A percentile compares a stretch with the other conserved stretches of the same genome.
Conservation (phyloP, 2,888 invertebrate species). For the Dryomyza anilis region DNA sequence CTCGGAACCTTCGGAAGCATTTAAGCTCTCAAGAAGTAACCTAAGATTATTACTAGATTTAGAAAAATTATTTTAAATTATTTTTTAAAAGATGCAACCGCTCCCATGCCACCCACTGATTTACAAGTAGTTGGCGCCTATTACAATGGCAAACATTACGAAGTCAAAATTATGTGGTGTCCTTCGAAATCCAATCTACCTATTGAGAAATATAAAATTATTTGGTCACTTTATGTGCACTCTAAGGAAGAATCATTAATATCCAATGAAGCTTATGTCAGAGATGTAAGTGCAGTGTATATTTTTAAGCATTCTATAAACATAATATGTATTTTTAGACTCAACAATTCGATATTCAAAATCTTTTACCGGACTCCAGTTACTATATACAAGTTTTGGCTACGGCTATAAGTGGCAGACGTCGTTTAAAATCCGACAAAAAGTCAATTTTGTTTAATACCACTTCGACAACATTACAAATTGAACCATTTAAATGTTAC, state of each 20-base stretch:
- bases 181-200: constrained; percentile 75
- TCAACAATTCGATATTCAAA: constrained; percentile 69
- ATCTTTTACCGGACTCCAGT: constrained; percentile 71
- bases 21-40: constrained; percentile 57
- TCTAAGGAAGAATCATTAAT: constrained; percentile 61
- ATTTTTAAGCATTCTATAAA: background rate
- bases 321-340: constrained; percentile 65
- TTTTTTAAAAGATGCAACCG: constrained; percentile 52
- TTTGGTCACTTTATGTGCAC: constrained; percentile 73
- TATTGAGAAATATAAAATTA: constrained; percentile 73
- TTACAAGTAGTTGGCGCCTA: constrained; percentile 47
- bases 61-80: constrained; percentile 33
- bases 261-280: constrained; percentile 51
- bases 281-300: constrained; percentile 52
- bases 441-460: constrained; percentile 75
- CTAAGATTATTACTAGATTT: background rate
- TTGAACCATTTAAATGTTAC: constrained; percentile 40
- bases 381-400: constrained; percentile 83
- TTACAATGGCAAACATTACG: constrained; percentile 62
- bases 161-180: constrained; percentile 71
- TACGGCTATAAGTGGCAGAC: constrained; percentile 71
- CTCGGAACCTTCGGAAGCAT: constrained; percentile 70
- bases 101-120: constrained; percentile 55
- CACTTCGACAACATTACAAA: constrained; percentile 58
- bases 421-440: constrained; percentile 73